Percentiles rank a stretch among this genome's conserved stretches.
phyloP scores from a whole-genome alignment of 1,140 invertebrate genomes.

The Cyrtorhinus lividipennis region DNA sequence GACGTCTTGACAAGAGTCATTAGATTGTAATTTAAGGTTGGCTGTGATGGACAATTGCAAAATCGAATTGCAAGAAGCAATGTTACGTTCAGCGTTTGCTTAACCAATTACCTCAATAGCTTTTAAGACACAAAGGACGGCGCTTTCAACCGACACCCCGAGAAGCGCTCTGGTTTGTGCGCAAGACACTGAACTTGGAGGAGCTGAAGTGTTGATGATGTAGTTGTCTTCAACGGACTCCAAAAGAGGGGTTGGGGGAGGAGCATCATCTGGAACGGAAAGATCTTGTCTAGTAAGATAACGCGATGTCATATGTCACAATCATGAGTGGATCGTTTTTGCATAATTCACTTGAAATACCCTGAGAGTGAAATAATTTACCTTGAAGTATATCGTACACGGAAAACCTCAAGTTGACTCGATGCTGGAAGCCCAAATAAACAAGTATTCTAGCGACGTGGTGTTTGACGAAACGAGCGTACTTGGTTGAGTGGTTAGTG shows the following conservation, averaged over 20 bases:
- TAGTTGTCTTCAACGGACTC: conserved; percentile 34
- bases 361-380: conserved; percentile 21
- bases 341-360: neutral
- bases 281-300: neutral
- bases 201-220: conserved; percentile 35
- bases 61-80: too few relatives aligned
- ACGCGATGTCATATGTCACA: neutral
- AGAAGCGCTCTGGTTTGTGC: conserved; percentile 27
- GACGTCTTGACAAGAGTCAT: too few relatives aligned
- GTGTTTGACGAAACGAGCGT: conserved; percentile 54
- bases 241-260: conserved; percentile 27
- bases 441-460: conserved; percentile 52
- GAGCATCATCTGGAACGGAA: conserved; percentile 29
- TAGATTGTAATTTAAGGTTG: too few relatives aligned
- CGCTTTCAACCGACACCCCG: conserved; percentile 36
- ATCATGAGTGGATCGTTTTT: neutral
- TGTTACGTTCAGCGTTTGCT: too few relatives aligned
- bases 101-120: conserved; percentile 37
- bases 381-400: conserved; percentile 34
- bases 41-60: too few relatives aligned
- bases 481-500: conserved; percentile 56
- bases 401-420: conserved; percentile 33
- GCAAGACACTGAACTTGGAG: conserved; percentile 30
- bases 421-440: conserved; percentile 35
- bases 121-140: conserved; percentile 34